phyloP scores from a whole-genome alignment of 2,888 invertebrate genomes.

The Tetropium fuscum region DNA sequence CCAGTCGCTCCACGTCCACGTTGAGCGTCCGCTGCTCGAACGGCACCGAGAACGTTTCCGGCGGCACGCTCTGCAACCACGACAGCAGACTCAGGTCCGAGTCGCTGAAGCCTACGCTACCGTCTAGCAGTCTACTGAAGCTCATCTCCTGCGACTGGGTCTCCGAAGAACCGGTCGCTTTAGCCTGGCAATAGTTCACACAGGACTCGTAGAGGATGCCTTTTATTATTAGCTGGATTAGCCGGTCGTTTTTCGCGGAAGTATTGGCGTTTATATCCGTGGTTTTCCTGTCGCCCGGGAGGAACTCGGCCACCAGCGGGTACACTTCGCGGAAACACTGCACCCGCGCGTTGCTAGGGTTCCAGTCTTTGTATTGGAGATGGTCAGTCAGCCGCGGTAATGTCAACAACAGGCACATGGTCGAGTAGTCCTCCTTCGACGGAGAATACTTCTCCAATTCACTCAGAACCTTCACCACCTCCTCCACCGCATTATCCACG shows the following conservation, averaged over 20 bases:
- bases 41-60: constrained; percentile 92
- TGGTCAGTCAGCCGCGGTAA: constrained; percentile 94
- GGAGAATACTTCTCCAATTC: constrained; percentile 91
- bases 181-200: constrained; percentile 95
- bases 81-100: constrained; percentile 92
- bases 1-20: constrained; percentile 88
- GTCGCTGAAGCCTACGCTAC: constrained; percentile 86
- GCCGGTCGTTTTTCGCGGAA: constrained; percentile 87
- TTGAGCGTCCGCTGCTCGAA: constrained; percentile 92
- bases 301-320: constrained; percentile 89
- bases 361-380: constrained; percentile 95
- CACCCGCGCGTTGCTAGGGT: constrained; percentile 93
- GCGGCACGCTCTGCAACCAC: constrained; percentile 94
- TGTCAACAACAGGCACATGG: constrained; percentile 89
- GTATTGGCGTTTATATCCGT: constrained; percentile 66
- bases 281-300: constrained; percentile 82
- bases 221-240: constrained; percentile 93
- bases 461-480: constrained; percentile 91
- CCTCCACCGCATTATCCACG: constrained; percentile 93
- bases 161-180: constrained; percentile 82
- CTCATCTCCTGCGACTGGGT: constrained; percentile 76
- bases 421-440: constrained; percentile 94
- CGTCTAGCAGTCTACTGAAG: constrained; percentile 81
- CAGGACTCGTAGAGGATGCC: constrained; percentile 94
- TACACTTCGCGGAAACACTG: constrained; percentile 91